Evolutionary conservation across 2,113 vertebrate genomes (phyloP).

Genomic region (Hypanus sabinus): DNA sequence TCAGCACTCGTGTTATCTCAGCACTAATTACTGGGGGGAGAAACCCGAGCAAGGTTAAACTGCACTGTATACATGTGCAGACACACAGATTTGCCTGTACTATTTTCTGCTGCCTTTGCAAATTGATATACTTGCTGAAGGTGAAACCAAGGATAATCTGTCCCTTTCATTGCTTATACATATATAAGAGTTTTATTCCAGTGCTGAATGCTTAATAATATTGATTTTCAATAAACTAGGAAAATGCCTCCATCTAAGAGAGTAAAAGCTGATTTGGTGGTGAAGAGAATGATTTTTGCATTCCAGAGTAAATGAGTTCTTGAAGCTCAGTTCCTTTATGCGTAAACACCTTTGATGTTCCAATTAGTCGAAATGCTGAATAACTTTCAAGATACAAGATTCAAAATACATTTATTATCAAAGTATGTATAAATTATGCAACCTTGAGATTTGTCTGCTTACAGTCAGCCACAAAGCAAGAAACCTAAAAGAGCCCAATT

Average conservation of each 20-base stretch:
- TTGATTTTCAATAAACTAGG: constrained; percentile 8
- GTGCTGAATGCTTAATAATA: background rate
- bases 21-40: background rate
- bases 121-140: background rate
- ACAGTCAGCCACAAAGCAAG: too few relatives aligned
- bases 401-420: too few relatives aligned
- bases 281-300: background rate
- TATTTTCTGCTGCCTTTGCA: constrained; percentile 14
- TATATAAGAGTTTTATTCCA: background rate
- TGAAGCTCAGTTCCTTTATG: background rate
- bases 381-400: background rate
- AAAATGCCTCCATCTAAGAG: background rate
- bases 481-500: too few relatives aligned
- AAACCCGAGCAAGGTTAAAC: constrained; percentile 18
- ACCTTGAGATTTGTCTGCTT: too few relatives aligned
- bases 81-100: background rate
- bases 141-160: constrained; percentile 4
- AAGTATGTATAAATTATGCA: too few relatives aligned
- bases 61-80: background rate
- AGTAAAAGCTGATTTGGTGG: background rate
- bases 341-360: background rate
- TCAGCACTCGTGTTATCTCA: background rate
- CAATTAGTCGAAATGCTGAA: background rate
- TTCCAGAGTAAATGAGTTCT: background rate
- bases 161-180: background rate